These are phyloP conservation scores for Diacarnus erythraeanus DNA, from an alignment of 37 sponge, comb jelly and placozoan species.

Conservation along the genomic window DNA sequence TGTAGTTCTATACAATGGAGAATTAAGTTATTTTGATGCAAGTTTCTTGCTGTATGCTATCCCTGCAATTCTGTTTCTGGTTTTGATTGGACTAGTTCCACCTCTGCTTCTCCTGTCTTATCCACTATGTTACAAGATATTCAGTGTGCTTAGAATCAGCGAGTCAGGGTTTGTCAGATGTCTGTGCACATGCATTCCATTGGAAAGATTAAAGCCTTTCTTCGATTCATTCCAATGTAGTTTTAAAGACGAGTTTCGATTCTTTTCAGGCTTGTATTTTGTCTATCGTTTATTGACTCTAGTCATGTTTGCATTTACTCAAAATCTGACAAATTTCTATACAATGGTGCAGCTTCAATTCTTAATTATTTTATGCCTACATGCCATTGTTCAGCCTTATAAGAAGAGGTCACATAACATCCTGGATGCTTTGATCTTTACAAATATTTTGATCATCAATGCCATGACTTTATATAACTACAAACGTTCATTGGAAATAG, in stretches of 20 bases:
- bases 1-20: constrained; percentile 14
- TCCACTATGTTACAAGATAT: neutral
- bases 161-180: neutral
- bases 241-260: constrained; percentile 9
- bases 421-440: neutral
- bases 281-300: neutral
- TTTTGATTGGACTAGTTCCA: neutral
- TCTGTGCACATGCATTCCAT: neutral
- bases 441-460: constrained; percentile 1
- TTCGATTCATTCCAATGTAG: constrained; percentile 12
- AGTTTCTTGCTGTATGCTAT: constrained; percentile 10
- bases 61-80: constrained; percentile 2
- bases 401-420: neutral
- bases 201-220: neutral
- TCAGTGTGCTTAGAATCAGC: neutral
- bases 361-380: neutral
- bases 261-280: constrained; percentile 16
- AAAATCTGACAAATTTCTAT: neutral
- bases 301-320: neutral
- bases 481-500: neutral
- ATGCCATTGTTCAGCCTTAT: constrained; percentile 2
- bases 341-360: neutral
- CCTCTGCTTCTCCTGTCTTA: constrained; percentile 1
- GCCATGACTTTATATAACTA: constrained; percentile 1
- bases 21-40: neutral